Conservation (phyloP, 2,113 vertebrate species). For the Uropsilus gracilis region DNA sequence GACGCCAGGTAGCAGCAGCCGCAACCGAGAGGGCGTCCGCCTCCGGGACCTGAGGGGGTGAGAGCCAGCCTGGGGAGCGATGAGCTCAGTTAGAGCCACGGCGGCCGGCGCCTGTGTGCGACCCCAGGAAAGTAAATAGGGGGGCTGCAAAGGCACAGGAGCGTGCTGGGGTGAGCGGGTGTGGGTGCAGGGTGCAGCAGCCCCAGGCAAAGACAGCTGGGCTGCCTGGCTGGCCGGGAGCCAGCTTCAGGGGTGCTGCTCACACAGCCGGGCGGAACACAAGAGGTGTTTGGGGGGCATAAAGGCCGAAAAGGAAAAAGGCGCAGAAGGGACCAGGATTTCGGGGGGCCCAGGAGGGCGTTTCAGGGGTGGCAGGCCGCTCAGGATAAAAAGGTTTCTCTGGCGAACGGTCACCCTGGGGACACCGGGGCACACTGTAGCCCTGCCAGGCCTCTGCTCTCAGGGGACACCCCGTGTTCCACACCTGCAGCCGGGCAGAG, state of each 20-base stretch:
- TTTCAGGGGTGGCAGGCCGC: background rate
- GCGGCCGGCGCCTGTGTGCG: background rate
- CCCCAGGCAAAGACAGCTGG: background rate
- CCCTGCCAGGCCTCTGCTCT: background rate
- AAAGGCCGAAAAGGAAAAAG: background rate
- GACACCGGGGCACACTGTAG: accelerated
- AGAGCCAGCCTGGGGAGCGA: background rate
- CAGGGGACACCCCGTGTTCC: background rate
- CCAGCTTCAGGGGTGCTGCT: accelerated
- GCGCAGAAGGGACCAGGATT: accelerated
- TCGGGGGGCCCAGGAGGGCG: background rate
- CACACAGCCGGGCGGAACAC: background rate
- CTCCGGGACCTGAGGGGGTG: background rate
- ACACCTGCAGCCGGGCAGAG: accelerated
- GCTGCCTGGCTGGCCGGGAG: background rate
- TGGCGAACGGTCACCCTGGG: background rate
- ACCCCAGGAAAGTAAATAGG: background rate
- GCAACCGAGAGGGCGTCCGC: background rate
- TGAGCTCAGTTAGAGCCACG: background rate
- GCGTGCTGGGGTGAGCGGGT: background rate
- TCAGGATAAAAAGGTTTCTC: background rate
- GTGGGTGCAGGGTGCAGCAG: background rate
- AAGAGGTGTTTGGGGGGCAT: too few relatives aligned
- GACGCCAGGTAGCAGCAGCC: background rate
- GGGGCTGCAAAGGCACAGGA: background rate